Evolutionary conservation across 2,113 vertebrate genomes (phyloP).

Genomic region (Paradoxurus hermaphroditus): DNA sequence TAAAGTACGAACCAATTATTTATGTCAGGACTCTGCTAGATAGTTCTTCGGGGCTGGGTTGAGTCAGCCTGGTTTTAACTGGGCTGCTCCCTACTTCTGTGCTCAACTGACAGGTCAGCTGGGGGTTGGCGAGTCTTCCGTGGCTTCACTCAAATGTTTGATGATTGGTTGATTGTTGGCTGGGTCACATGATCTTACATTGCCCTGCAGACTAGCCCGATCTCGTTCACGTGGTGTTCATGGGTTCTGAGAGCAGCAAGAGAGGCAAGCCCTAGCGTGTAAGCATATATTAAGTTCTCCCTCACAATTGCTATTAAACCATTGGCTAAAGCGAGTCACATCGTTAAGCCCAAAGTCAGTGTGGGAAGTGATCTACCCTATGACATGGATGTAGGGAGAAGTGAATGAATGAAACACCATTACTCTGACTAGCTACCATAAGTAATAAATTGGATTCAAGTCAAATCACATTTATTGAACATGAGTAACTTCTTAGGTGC

Average conservation of each 20-base stretch:
- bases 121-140: neutral
- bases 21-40: neutral
- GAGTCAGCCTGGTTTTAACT: neutral
- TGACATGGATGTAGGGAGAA: neutral
- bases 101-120: neutral
- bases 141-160: neutral
- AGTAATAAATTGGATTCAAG: neutral
- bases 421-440: neutral
- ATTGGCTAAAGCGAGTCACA: neutral
- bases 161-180: neutral
- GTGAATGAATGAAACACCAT: neutral
- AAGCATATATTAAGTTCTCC: neutral
- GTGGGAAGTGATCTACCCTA: neutral
- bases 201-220: neutral
- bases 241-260: neutral
- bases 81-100: neutral
- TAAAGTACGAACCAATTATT: slow-evolving; percentile 5
- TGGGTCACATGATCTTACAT: neutral
- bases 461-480: neutral
- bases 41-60: neutral
- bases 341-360: neutral
- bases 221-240: neutral
- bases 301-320: neutral
- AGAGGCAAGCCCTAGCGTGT: neutral
- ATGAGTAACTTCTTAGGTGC: neutral